Conservation (phyloP, 2,888 invertebrate species). For the Spisula subtruncata region DNA sequence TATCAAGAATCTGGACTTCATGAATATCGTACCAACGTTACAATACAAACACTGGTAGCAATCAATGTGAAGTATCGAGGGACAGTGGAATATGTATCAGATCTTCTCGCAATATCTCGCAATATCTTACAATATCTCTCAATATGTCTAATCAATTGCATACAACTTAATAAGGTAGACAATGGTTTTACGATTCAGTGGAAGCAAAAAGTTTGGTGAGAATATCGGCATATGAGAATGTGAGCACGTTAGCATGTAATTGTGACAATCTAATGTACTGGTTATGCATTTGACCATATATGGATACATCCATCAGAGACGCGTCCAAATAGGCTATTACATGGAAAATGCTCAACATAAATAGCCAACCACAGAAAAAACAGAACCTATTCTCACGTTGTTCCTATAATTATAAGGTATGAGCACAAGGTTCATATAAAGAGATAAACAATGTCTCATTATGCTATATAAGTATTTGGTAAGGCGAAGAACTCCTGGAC, state of each 20-base stretch:
- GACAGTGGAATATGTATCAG: background rate
- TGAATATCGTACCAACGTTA: background rate
- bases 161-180: background rate
- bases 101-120: background rate
- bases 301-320: background rate
- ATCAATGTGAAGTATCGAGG: background rate
- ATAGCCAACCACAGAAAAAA: too few species aligned
- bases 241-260: too few species aligned
- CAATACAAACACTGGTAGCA: background rate
- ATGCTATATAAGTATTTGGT: too few species aligned
- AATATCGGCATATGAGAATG: too few species aligned
- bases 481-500: too few species aligned
- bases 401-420: too few species aligned
- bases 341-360: too few species aligned
- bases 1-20: background rate
- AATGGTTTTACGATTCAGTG: slow-evolving; percentile 9
- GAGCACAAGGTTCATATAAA: too few species aligned
- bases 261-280: background rate
- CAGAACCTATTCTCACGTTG: too few species aligned
- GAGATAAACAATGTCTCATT: too few species aligned
- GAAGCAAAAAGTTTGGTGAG: background rate
- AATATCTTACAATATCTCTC: too few species aligned
- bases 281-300: background rate
- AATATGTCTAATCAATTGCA: slow-evolving; percentile 5
- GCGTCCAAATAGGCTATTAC: too few species aligned